Percentiles rank a stretch among this genome's conserved stretches.
phyloP scores from a whole-genome alignment of 2,888 invertebrate genomes.

The Cacoxenus indagator region DNA sequence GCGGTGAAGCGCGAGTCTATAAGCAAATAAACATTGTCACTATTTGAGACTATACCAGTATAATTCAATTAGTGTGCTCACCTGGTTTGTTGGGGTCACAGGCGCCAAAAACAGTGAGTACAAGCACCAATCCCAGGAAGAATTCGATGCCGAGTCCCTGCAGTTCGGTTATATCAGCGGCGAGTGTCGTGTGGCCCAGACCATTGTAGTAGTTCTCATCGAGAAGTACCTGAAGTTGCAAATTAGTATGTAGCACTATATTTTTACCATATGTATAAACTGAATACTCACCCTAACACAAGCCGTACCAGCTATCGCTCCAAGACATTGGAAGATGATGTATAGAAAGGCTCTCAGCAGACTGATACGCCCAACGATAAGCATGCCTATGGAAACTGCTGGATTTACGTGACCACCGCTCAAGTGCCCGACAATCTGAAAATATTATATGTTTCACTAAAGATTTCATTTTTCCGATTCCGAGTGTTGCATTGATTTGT shows the following conservation, averaged over 20 bases:
- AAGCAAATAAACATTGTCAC: neutral
- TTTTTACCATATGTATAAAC: neutral
- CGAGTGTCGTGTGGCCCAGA: constrained; percentile 80
- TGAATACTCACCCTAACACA: constrained; percentile 74
- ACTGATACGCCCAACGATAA: constrained; percentile 84
- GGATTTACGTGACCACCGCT: constrained; percentile 95
- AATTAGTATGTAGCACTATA: too few relatives aligned
- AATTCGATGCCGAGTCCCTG: constrained; percentile 93
- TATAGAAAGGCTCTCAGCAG: constrained; percentile 83
- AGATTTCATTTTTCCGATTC: neutral
- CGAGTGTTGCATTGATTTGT: neutral
- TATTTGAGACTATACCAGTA: neutral
- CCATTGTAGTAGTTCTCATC: constrained; percentile 75
- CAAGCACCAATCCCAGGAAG: constrained; percentile 89
- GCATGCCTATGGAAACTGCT: constrained; percentile 87
- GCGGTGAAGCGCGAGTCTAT: constrained; percentile 84
- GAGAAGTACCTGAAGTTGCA: constrained; percentile 76
- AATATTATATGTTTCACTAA: neutral
- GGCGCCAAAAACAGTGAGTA: constrained; percentile 91
- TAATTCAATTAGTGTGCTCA: constrained; percentile 27
- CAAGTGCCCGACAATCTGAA: constrained; percentile 85
- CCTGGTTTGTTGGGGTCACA: constrained; percentile 69
- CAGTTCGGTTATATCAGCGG: constrained; percentile 75
- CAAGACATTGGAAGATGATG: constrained; percentile 85
- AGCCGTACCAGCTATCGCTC: constrained; percentile 85